Conservation (phyloP, 2,888 invertebrate genomes). For the Lochmaea crataegi region DNA sequence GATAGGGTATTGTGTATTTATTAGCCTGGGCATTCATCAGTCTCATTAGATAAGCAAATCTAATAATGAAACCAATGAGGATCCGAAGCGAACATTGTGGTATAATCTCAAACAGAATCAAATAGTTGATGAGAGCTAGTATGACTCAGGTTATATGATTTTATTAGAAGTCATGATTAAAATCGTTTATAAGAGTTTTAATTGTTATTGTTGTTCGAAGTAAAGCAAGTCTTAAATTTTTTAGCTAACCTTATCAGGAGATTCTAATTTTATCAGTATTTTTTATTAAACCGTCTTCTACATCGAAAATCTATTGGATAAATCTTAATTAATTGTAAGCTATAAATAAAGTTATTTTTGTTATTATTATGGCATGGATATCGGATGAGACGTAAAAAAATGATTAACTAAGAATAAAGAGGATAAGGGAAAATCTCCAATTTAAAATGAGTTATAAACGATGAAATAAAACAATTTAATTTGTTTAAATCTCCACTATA, state of each 20-base stretch:
- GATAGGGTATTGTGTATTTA: constrained; percentile 42
- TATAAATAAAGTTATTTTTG: not conserved
- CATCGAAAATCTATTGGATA: not conserved
- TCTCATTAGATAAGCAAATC: constrained; percentile 47
- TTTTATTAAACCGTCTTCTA: not conserved
- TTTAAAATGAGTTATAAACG: no score
- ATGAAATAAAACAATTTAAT: no score
- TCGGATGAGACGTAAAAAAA: no score
- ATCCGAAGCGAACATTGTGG: constrained; percentile 26
- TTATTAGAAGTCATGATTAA: constrained; percentile 29
- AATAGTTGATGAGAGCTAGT: constrained; percentile 26
- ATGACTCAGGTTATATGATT: constrained; percentile 22
- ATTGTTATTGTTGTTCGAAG: constrained; percentile 24
- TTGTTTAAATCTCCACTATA: no score
- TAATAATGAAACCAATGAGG: constrained; percentile 39
- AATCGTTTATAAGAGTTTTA: constrained; percentile 29
- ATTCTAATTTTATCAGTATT: constrained; percentile 2
- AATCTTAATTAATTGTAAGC: not conserved
- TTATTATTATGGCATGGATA: no score
- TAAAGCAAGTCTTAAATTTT: constrained; percentile 3
- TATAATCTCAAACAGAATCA: constrained; percentile 28
- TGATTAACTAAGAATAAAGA: no score
- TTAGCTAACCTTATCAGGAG: not conserved
- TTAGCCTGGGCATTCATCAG: constrained; percentile 38
- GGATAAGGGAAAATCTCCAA: no score